phyloP scores from a whole-genome alignment of 1,140 invertebrate species.

The Antheraea pernyi region DNA sequence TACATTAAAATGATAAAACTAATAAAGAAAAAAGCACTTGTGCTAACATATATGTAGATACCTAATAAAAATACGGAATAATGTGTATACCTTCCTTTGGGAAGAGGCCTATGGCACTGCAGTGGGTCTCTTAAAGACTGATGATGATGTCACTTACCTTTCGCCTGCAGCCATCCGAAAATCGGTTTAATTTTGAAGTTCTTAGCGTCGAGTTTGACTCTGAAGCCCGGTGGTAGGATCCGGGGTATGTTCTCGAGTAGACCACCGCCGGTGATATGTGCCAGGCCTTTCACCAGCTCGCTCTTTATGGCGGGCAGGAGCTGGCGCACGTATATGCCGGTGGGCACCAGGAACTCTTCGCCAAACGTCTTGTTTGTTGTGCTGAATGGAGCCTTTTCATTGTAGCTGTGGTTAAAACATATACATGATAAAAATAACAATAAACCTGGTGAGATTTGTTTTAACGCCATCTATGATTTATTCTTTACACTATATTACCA shows the following conservation, averaged over 20 bases:
- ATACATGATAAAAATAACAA: no score
- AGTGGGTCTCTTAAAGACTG: no score
- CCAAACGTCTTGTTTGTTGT: slow-evolving; percentile 81
- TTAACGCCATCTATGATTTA: no score
- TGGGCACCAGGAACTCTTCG: slow-evolving; percentile 92
- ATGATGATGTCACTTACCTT: slow-evolving; percentile 75
- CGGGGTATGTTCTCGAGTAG: slow-evolving; percentile 94
- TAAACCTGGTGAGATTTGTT: no score
- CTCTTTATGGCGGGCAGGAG: slow-evolving; percentile 87
- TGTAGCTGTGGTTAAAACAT: slow-evolving; percentile 67
- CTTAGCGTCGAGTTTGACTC: slow-evolving; percentile 85
- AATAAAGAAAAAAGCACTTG: no score
- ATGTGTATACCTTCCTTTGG: no score
- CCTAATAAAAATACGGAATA: no score
- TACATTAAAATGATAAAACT: no score
- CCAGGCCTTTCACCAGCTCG: slow-evolving; percentile 90
- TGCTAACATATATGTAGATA: no score
- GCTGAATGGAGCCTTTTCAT: slow-evolving; percentile 88
- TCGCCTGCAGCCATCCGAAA: slow-evolving; percentile 82
- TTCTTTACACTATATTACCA: no score
- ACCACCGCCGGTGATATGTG: slow-evolving; percentile 97
- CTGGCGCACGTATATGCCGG: slow-evolving; percentile 92
- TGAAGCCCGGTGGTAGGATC: slow-evolving; percentile 83
- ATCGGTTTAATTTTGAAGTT: slow-evolving; percentile 87
- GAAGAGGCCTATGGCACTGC: no score